Conservation (phyloP, 2,888 invertebrate species). For the Stegana nigrithorax region DNA sequence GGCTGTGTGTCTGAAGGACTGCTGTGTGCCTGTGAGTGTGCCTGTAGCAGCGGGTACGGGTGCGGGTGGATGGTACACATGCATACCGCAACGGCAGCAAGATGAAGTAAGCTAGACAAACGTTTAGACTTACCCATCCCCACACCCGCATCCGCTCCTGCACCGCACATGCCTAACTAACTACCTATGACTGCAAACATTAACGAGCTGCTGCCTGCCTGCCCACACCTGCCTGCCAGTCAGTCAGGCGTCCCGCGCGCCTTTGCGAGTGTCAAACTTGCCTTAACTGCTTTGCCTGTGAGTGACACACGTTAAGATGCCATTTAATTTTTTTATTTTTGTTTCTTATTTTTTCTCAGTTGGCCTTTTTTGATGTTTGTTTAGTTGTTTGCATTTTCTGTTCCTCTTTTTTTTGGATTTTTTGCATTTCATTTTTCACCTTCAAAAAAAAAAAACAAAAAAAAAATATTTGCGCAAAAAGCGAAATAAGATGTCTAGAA, state of each 20-base stretch:
- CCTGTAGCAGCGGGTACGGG: too few species aligned
- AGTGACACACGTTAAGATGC: background rate
- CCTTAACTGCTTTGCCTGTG: conserved; percentile 13
- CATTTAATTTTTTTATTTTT: background rate
- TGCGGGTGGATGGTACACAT: too few species aligned
- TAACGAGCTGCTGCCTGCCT: too few species aligned
- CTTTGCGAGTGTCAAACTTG: background rate
- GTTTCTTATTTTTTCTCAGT: too few species aligned
- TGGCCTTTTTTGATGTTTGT: too few species aligned
- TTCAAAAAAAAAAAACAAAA: background rate
- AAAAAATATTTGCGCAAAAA: background rate
- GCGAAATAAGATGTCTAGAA: conserved; percentile 2
- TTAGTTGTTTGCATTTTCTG: background rate
- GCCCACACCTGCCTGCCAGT: background rate
- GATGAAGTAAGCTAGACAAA: too few species aligned
- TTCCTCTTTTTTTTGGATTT: background rate
- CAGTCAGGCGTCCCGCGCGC: background rate
- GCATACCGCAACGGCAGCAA: too few species aligned
- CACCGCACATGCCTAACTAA: too few species aligned
- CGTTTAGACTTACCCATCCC: too few species aligned
- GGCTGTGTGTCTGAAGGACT: too few species aligned
- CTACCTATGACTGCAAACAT: background rate
- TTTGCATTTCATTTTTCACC: background rate
- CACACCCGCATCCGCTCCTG: too few species aligned
- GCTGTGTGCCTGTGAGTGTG: too few species aligned